Evolutionary conservation across 2,797 vertebrate genomes (phyloP), one percentile per base, ranked within the genome.

Genomic region (Hypotaenidia okinawae): DNA sequence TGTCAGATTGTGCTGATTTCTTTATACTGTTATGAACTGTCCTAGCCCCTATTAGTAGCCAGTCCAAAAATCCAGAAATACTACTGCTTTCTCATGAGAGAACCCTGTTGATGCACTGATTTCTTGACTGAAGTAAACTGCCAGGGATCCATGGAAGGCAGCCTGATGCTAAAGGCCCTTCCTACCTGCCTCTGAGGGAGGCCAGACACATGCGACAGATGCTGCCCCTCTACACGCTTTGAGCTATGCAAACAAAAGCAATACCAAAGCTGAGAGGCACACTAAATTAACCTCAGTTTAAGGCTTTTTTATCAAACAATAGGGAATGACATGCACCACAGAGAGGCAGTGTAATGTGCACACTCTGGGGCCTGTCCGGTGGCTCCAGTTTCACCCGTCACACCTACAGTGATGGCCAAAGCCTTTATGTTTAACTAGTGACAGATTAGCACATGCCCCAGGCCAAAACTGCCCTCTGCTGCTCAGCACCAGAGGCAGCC

Each of bases 141-240:
- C 22, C 35, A 27, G 69, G 86, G 35, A 16, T n/a, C 35, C 16
- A 9, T 9, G 6, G 68, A 43, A 87, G 10, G 17, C 52, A 74
- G 15, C 2, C 1, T 2, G 47, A 52, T n/a, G 18, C 45, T 27
- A 66, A 62, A 87, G n/a, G 35, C 25, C 25, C 19, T 67, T 73
- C 61, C 27, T 51, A 13, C 17, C 28, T 2, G 1, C 11, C 9
- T 3, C 47, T 7, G 14, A 0, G 2, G 0, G 12, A 39, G 37
- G 19, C 30, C 43, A 41, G 62, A 47, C 30, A 59, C 11, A 47
- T 6, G 3, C 0, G 1, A n/a, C 17, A 35, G 54, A 37, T 12
- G 30, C 41, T 67, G 22, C 43, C 18, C 30, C 6, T 54, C 52
- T 24, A 28, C 24, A 12, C 43, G 52, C 58, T 51, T 22, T 0